Evolutionary conservation across 1,140 invertebrate species (phyloP).

Genomic region (Sminthurides bifidus): DNA sequence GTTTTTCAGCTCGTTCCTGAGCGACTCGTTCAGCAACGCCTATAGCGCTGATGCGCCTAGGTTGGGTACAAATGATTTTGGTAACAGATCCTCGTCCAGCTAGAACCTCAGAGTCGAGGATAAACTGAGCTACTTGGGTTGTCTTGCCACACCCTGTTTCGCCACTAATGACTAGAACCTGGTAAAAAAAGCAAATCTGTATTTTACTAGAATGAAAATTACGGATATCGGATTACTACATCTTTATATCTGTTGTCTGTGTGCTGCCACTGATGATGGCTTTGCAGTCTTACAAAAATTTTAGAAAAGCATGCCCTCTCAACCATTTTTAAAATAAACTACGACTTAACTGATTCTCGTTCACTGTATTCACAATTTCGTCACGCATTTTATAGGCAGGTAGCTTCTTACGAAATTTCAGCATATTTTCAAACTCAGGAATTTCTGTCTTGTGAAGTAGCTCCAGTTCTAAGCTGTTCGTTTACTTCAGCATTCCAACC

Average conservation of each 20-base stretch:
- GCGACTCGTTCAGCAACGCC: slow-evolving; percentile 76
- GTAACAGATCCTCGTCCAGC: slow-evolving; percentile 56
- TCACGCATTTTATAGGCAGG: slow-evolving; percentile 30
- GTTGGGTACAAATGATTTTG: slow-evolving; percentile 81
- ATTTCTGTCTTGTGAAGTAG: no score
- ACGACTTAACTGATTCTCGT: neutral
- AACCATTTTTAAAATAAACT: neutral
- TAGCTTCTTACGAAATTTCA: slow-evolving; percentile 33
- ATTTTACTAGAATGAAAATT: neutral
- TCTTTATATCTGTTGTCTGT: neutral
- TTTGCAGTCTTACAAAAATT: no score
- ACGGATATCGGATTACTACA: neutral
- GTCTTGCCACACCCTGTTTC: slow-evolving; percentile 53
- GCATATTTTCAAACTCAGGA: no score
- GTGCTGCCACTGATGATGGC: no score
- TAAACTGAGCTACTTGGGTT: slow-evolving; percentile 70
- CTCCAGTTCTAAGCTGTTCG: no score
- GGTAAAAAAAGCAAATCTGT: neutral
- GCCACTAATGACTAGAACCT: slow-evolving; percentile 36
- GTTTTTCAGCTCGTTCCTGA: slow-evolving; percentile 59
- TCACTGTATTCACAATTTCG: neutral
- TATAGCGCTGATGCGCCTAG: slow-evolving; percentile 70
- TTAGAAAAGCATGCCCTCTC: neutral
- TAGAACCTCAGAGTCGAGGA: slow-evolving; percentile 65
- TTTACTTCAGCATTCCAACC: no score